Evolutionary conservation across 2,113 vertebrate genomes (phyloP), one percentile per base, ranked within the genome.

Genomic region (Podarcis muralis): DNA sequence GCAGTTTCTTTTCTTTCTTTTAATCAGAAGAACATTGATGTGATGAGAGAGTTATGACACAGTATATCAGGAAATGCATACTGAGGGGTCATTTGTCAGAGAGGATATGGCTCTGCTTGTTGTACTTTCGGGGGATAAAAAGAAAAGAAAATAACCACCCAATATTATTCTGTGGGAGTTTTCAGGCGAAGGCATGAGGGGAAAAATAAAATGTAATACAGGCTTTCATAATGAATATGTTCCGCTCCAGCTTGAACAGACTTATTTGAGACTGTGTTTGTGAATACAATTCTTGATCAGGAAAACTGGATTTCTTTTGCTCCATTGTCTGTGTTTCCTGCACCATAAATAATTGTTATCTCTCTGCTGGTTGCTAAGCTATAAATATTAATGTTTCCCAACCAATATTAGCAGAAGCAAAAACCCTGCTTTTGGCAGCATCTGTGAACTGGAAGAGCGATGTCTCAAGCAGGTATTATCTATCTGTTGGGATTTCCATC

Each of bases 371-470:
- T 91, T 95, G 83, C 66, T 89, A 90, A 91, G 65, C 40, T 69
- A 85, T 91, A 88, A 91, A 94, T 95, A 92, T 95, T 93, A 94
- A 94, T 93, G 25, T 87, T 32, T 37, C 93, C 77, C 57, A 87
- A 77, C 59, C 66, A 69, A 77, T 84, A 85, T 76, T 92, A 93
- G 87, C 68, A 84, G 83, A 90, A 69, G n/a, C 92, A 88, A 93
- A 92, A 37, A 37, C 5, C 78, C 53, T 69, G 4, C 35, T 89
- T 90, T 91, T 92, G 88, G 69, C 62, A 91, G 18, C 84, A 9
- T 78, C 87, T 91, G 15, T 92, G 85, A 96, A 91, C 84, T 92
- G 32, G 79, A 93, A 90, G 43, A 80, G 25, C 30, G 22, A 91
- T 40, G 53, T 40, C 23, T 30, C 91, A 87, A 93, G 88, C 40